Evolutionary conservation across 64 coral and sea anemone species (phyloP), one percentile per base, ranked within the genome.

Genomic region (Catalaphyllia jardinei): DNA sequence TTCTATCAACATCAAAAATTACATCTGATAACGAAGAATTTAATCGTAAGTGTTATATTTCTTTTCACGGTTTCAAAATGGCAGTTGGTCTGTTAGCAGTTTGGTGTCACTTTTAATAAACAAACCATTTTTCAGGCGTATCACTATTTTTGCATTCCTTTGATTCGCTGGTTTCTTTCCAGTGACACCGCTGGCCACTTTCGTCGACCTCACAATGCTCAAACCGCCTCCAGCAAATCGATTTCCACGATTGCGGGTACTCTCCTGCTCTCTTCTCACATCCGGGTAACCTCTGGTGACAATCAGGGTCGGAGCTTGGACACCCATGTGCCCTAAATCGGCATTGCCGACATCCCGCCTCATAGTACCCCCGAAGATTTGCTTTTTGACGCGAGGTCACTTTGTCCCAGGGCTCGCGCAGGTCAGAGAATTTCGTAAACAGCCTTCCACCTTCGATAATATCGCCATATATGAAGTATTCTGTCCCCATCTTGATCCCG

Each of bases 301-400:
- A 74, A 16, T 38, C 31, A 17, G n/a, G 15, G 31, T 74, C 72
- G 0, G 72, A 38, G 31, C 15, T 13, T 35, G 29, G 10, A 18
- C 72, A 74, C 16, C 19, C 19, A 22, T 67, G 19, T 8, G 10
- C 31, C 16, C 11, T 74, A 6, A 74, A 33, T 8, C 15, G 28
- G 31, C 72, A 74, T 38, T 74, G 72, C 6, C 31, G 72, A 31
- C 72, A 74, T 16, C 72, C 72, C 16, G 72, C 72, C 31, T 74
- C 72, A 8, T 74, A 74, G 31, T 74, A 74, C 72, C 72, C 72
- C 13, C 72, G 72, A 74, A 74, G 72, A 14, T 74, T 74, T 74
- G 72, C 72, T 18, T 33, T 74, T 74, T 74, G 29, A 33, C 72
- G 72, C 12, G 72, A n/a, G n/a, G 72, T 74, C 72, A 33, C 29